Evolutionary conservation across 2,797 vertebrate species (phyloP).

Genomic region (Notolepis coatsorum): DNA sequence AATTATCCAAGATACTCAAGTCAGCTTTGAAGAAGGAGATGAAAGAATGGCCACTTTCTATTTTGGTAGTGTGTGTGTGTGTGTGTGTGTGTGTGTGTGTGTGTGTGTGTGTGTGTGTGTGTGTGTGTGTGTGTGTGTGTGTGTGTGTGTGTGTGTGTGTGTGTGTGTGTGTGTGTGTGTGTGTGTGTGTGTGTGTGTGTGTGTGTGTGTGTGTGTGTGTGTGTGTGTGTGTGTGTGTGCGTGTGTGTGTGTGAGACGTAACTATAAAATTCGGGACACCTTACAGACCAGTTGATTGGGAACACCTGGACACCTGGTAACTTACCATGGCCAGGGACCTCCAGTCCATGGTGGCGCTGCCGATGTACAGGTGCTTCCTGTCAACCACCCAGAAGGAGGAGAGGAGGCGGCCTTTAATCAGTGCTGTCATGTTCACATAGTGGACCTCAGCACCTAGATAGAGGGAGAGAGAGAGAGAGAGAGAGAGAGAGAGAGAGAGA

Average conservation of each 20-base stretch:
- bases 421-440: constrained; percentile 91
- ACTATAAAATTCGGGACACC: too few relatives aligned
- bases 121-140: background rate
- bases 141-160: background rate
- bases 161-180: background rate
- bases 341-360: constrained; percentile 95
- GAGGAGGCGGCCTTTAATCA: constrained; percentile 89
- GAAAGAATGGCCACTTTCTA: constrained; percentile 25
- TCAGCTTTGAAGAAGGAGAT: constrained; percentile 37
- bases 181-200: background rate
- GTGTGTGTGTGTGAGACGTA: background rate
- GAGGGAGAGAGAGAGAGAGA: background rate
- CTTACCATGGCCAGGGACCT: constrained; percentile 90
- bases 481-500: constrained; percentile 4
- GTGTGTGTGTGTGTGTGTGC: background rate
- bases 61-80: constrained; percentile 20
- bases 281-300: too few relatives aligned
- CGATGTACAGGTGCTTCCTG: constrained; percentile 93
- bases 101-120: background rate
- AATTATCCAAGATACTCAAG: constrained; percentile 16
- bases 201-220: background rate
- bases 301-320: background rate
- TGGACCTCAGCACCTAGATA: constrained; percentile 89
- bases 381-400: constrained; percentile 98
- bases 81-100: background rate